These are phyloP conservation scores for Rotaria magnacalcarata DNA, from an alignment of 2,888 invertebrate species.

Conservation along the genomic window DNA sequence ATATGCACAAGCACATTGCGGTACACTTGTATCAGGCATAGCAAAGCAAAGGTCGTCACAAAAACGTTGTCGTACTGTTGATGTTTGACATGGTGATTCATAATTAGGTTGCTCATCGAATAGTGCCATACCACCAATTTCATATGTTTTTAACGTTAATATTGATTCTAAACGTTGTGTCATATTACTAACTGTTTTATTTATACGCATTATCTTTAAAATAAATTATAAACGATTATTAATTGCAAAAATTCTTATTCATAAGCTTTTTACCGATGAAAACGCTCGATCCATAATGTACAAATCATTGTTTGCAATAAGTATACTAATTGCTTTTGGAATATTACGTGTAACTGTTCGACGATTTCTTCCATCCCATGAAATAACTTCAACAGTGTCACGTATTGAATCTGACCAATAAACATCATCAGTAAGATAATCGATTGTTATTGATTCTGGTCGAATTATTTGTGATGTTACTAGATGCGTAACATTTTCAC, in stretches of 20 bases:
- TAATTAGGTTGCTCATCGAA: constrained; percentile 24
- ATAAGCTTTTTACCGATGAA: neutral
- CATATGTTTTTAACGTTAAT: constrained; percentile 17
- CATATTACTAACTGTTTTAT: constrained; percentile 29
- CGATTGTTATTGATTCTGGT: constrained; percentile 80
- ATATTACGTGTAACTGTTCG: constrained; percentile 23
- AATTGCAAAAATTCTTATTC: no score
- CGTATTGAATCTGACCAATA: constrained; percentile 94
- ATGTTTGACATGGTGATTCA: constrained; percentile 26
- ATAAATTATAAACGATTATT: neutral
- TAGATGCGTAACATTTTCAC: constrained; percentile 76
- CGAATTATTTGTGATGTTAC: constrained; percentile 84
- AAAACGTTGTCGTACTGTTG: neutral
- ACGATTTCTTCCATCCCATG: constrained; percentile 25
- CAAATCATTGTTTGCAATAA: constrained; percentile 24
- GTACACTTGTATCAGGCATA: constrained; percentile 65
- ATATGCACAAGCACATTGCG: constrained; percentile 82
- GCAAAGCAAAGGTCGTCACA: constrained; percentile 95
- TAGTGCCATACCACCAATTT: constrained; percentile 36
- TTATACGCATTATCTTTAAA: neutral
- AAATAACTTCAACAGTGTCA: constrained; percentile 69
- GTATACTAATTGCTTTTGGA: constrained; percentile 14
- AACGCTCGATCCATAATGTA: constrained; percentile 35
- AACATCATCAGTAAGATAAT: constrained; percentile 85
- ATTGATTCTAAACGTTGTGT: constrained; percentile 32